Conservation (phyloP, 2,113 vertebrate genomes). For the Chaenogobius annularis region DNA sequence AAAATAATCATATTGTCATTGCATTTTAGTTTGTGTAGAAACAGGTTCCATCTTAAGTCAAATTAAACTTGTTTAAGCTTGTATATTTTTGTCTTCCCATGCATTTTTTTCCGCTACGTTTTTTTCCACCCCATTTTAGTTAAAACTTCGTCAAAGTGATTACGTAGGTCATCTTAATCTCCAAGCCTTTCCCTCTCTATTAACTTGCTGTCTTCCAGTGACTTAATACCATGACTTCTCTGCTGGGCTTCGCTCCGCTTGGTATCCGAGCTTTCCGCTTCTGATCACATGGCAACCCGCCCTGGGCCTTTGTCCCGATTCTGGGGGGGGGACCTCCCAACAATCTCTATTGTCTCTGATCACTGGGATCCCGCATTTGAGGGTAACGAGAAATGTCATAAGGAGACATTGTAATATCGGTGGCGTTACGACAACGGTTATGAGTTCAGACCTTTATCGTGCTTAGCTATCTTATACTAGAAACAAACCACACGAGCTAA, state of each 20-base stretch:
- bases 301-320: constrained; percentile 61
- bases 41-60: not conserved
- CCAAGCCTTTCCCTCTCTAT: not conserved
- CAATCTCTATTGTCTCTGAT: constrained; percentile 69
- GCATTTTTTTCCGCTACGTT: not conserved
- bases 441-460: constrained; percentile 69
- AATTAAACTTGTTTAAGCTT: not conserved
- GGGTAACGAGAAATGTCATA: constrained; percentile 53
- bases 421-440: constrained; percentile 56
- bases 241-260: constrained; percentile 19
- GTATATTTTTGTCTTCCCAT: not conserved
- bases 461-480: constrained; percentile 57
- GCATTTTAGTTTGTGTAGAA: not conserved
- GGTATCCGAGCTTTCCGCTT: constrained; percentile 47
- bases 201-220: not conserved
- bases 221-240: constrained; percentile 39
- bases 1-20: not conserved
- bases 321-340: constrained; percentile 36
- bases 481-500: not conserved
- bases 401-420: constrained; percentile 64
- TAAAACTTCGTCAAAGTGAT: not conserved
- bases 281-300: constrained; percentile 32
- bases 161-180: no score
- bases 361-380: constrained; percentile 59
- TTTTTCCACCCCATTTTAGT: not conserved